A percentile compares a stretch with the other conserved stretches of the same genome.
Evolutionary conservation across 2,888 invertebrate species (phyloP).

Genomic region (Diplolepis rosae): DNA sequence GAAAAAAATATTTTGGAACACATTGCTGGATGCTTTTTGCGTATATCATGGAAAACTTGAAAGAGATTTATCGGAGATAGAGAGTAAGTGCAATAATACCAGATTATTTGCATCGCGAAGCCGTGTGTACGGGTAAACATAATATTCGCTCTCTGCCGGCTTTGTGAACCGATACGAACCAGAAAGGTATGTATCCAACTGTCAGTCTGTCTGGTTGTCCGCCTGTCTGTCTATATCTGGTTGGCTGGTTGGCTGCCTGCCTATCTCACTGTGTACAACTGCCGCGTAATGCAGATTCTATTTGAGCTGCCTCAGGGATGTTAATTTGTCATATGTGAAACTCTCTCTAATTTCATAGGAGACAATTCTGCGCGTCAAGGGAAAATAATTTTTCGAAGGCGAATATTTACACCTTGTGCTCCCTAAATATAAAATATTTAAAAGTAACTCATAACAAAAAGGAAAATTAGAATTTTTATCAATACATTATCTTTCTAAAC

Average conservation of each 20-base stretch:
- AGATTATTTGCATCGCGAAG: slow-evolving; percentile 73
- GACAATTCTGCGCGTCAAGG: slow-evolving; percentile 20
- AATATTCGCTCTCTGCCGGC: slow-evolving; percentile 72
- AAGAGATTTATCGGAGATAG: slow-evolving; percentile 53
- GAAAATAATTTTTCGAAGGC: slow-evolving; percentile 34
- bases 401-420: slow-evolving; percentile 10
- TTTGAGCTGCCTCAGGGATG: slow-evolving; percentile 72
- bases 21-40: slow-evolving; percentile 34
- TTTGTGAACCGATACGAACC: slow-evolving; percentile 61
- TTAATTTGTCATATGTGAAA: slow-evolving; percentile 57
- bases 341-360: slow-evolving; percentile 14
- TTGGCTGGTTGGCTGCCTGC: slow-evolving; percentile 51
- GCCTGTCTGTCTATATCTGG: slow-evolving; percentile 39
- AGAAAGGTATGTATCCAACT: slow-evolving; percentile 61
- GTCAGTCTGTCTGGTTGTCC: slow-evolving; percentile 47
- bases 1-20: slow-evolving; percentile 12
- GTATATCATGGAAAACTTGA: slow-evolving; percentile 46
- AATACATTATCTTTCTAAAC: too few species aligned
- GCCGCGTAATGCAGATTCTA: slow-evolving; percentile 70
- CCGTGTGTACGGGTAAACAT: slow-evolving; percentile 72
- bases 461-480: too few species aligned
- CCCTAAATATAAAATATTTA: too few species aligned
- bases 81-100: slow-evolving; percentile 74
- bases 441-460: too few species aligned
- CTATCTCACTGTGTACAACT: slow-evolving; percentile 60